Percentiles rank a stretch among this genome's conserved stretches.
Evolutionary conservation across 2,888 invertebrate species (phyloP).

Genomic region (Lissocephala sabroskyi): DNA sequence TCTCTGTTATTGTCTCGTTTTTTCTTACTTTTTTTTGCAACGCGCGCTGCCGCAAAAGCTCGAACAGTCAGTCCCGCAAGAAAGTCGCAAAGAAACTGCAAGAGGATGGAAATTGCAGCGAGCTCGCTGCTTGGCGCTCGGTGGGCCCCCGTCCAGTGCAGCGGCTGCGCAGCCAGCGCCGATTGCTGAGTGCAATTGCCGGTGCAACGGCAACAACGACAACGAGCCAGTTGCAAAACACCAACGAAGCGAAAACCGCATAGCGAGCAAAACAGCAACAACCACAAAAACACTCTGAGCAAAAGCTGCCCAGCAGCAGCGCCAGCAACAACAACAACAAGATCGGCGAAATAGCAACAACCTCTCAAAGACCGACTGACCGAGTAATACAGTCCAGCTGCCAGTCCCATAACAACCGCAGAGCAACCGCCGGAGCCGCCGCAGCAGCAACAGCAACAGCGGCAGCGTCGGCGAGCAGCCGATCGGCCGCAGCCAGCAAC

Average conservation of each 20-base stretch:
- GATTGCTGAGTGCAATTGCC: conserved; percentile 55
- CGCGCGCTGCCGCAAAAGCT: conserved; percentile 65
- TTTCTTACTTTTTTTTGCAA: conserved; percentile 33
- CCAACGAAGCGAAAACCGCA: conserved; percentile 34
- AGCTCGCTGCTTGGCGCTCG: conserved; percentile 47
- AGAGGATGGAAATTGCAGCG: conserved; percentile 68
- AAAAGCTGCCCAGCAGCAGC: no score
- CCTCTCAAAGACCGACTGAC: conserved; percentile 74
- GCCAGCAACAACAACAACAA: conserved; percentile 24
- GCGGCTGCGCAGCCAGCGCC: conserved; percentile 26
- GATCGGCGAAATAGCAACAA: conserved; percentile 70
- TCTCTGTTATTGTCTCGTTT: conserved; percentile 1
- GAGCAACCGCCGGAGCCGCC: conserved; percentile 26
- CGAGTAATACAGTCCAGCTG: conserved; percentile 73
- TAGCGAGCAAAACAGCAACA: conserved; percentile 31
- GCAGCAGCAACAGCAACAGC: conserved; percentile 16
- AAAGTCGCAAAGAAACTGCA: conserved; percentile 73
- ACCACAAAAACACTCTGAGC: conserved; percentile 26
- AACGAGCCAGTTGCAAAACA: conserved; percentile 46
- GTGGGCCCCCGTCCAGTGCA: conserved; percentile 32
- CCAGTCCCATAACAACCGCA: conserved; percentile 25
- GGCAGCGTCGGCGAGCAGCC: conserved; percentile 22
- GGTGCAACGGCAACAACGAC: conserved; percentile 32
- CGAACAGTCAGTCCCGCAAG: conserved; percentile 73
- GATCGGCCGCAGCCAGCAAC: conserved; percentile 22